Conservation (phyloP, 2,888 invertebrate genomes). For the Rhyacophila evoluta region DNA sequence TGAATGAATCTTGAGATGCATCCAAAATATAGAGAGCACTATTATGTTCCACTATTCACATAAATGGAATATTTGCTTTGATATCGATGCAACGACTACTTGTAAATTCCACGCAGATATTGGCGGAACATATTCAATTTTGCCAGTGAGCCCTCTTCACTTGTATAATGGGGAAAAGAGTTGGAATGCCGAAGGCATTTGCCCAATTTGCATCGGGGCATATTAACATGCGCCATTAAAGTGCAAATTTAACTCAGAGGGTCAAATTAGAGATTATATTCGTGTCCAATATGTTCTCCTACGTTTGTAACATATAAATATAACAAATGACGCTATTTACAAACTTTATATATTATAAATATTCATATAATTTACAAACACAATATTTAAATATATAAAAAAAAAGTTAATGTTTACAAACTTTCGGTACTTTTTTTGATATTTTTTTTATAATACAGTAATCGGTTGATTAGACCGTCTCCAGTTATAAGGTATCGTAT, state of each 20-base stretch:
- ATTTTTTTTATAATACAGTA: too few species aligned
- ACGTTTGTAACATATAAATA: too few species aligned
- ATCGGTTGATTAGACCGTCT: too few species aligned
- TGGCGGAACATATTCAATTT: constrained; percentile 24
- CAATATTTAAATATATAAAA: too few species aligned
- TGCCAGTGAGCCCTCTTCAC: neutral
- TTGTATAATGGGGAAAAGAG: neutral
- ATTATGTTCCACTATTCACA: constrained; percentile 1
- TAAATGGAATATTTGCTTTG: constrained; percentile 17
- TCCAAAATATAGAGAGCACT: neutral
- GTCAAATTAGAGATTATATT: neutral
- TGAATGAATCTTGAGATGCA: neutral
- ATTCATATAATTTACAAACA: too few species aligned
- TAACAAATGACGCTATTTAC: too few species aligned
- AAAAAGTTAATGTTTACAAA: too few species aligned
- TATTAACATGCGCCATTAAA: constrained; percentile 17
- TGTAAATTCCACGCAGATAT: constrained; percentile 8
- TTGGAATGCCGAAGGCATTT: constrained; percentile 15
- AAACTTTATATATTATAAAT: too few species aligned
- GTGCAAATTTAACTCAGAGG: constrained; percentile 13
- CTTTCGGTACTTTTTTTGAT: too few species aligned
- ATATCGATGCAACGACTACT: constrained; percentile 11
- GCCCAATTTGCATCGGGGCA: constrained; percentile 19
- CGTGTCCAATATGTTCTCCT: neutral
- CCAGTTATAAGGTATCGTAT: too few species aligned